phyloP scores from a whole-genome alignment of 2,888 invertebrate genomes.

The Patella caerulea region DNA sequence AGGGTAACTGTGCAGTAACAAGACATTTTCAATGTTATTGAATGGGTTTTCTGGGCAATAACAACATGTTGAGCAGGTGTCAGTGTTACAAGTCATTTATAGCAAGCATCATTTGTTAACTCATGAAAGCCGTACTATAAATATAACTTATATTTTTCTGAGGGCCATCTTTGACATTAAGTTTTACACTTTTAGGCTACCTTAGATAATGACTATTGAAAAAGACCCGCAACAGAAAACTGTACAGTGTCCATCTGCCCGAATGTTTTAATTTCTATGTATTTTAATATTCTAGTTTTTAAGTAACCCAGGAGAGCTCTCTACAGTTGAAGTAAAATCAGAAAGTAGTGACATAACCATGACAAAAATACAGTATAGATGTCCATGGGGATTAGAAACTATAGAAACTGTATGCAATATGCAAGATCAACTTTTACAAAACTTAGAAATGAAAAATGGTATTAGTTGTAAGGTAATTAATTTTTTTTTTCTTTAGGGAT shows the following conservation, averaged over 20 bases:
- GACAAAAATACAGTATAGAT: conserved; percentile 49
- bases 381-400: conserved; percentile 58
- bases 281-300: conserved; percentile 47
- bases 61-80: too few relatives aligned
- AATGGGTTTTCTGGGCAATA: too few relatives aligned
- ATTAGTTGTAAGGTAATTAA: conserved; percentile 21
- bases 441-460: conserved; percentile 23
- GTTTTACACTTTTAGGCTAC: not conserved
- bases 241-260: not conserved
- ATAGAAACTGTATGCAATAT: conserved; percentile 55
- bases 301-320: conserved; percentile 52
- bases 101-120: too few relatives aligned
- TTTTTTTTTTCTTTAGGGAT: too few relatives aligned
- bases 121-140: too few relatives aligned
- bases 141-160: too few relatives aligned
- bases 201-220: too few relatives aligned
- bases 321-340: conserved; percentile 31
- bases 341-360: conserved; percentile 25
- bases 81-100: too few relatives aligned
- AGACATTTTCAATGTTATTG: too few relatives aligned
- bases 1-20: too few relatives aligned
- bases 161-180: too few relatives aligned
- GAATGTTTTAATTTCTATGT: not conserved
- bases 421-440: conserved; percentile 41
- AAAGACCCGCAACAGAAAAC: too few relatives aligned